Base-by-base conservation (phyloP, 2,797 vertebrate genomes). In the Chelidonichthys spinosus region DNA sequence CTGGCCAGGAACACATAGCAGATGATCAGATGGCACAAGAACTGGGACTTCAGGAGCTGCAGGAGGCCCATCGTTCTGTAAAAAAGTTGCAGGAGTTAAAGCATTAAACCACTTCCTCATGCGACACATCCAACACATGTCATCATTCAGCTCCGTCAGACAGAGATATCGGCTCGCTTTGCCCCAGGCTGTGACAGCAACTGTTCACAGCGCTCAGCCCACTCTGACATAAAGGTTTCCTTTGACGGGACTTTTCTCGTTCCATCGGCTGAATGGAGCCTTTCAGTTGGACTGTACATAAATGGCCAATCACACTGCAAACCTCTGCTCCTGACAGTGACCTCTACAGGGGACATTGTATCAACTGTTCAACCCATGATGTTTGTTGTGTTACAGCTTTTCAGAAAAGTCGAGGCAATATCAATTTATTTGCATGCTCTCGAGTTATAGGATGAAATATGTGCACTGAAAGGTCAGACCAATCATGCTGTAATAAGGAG, bases 1-100 rank as follows among this genome's bases (percentile, higher is more conserved):
- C 96, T 98, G 82, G 93, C 94, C 86, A 98, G 93, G 89, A 99
- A 99, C 82, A 98, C 96, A 37, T 97, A 99, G 87, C 95, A 96
- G 89, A 99, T 95, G 89, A 99, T 78, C 56, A 99, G 94, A 9
- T 97, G 96, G 86, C 94, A 96, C 89, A 98, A 79, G 81, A 99
- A 96, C 82, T 98, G 97, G 33, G 96, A 96, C 90, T 99, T 99
- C 79, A 99, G 91, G 92, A 95, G 84, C 79, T 94, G 94, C 72
- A 93, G 9, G 85, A 97, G 85, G 85, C 95, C 96, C 98, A 99
- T 99, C 77, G 63, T 85, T 94, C 89, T 89, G 76, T 6, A 25
- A 25, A 43, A 69, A 42, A 76, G 40, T 71, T 43, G 44, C 43
- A 76, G 56, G 72, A 4, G 1, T 3, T 14, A 1, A 15, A 52